Percentiles rank a stretch among this genome's conserved stretches.
phyloP scores from a whole-genome alignment of 2,888 invertebrate genomes.

The Chrysina gloriosa region DNA sequence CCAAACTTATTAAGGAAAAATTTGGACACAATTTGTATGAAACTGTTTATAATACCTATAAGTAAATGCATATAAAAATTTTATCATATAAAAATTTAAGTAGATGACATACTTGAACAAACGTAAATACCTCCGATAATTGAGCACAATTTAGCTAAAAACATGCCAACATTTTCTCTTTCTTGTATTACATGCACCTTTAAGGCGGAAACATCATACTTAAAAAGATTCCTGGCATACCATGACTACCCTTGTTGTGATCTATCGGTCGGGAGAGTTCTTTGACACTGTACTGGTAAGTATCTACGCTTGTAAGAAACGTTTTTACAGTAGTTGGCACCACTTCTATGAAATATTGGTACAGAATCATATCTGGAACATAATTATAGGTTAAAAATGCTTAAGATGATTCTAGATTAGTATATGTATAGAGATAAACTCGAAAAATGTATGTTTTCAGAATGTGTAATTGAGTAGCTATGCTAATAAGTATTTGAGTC shows the following conservation, averaged over 20 bases:
- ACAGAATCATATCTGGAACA: slow-evolving; percentile 78
- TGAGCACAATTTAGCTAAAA: slow-evolving; percentile 89
- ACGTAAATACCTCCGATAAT: slow-evolving; percentile 94
- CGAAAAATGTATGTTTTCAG: no score
- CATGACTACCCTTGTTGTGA: slow-evolving; percentile 84
- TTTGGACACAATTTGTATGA: slow-evolving; percentile 45
- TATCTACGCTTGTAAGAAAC: slow-evolving; percentile 76
- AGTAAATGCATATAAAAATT: slow-evolving; percentile 26
- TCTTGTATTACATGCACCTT: slow-evolving; percentile 86
- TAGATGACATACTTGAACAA: slow-evolving; percentile 73
- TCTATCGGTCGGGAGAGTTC: slow-evolving; percentile 85
- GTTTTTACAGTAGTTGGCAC: slow-evolving; percentile 95
- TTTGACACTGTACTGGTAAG: slow-evolving; percentile 95
- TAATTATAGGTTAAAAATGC: slow-evolving; percentile 2
- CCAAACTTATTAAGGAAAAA: slow-evolving; percentile 45
- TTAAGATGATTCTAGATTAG: background rate
- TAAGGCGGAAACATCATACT: slow-evolving; percentile 93
- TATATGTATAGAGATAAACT: no score
- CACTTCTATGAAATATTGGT: slow-evolving; percentile 95
- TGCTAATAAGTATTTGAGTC: no score
- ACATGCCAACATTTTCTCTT: slow-evolving; percentile 80
- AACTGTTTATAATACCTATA: slow-evolving; percentile 48
- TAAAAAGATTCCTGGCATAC: slow-evolving; percentile 95
- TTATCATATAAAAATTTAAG: background rate
- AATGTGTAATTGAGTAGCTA: no score